Percentiles rank a stretch among this genome's conserved stretches.
phyloP scores from a whole-genome alignment of 1,140 invertebrate species.

The Drosophila truncata region DNA sequence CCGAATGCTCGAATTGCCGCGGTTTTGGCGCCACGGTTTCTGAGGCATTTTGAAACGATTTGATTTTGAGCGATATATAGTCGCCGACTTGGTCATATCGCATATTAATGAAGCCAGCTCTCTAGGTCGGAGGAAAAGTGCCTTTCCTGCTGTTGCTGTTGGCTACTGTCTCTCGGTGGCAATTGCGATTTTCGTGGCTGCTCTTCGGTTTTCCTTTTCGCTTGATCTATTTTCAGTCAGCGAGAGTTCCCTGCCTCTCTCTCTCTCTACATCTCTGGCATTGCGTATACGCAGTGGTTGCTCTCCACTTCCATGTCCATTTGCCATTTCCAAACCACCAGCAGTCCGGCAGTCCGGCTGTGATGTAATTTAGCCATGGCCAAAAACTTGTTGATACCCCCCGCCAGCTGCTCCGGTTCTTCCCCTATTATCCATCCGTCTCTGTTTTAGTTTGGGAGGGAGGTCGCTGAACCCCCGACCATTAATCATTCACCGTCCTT shows the following conservation, averaged over 20 bases:
- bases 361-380: constrained; percentile 52
- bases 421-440: not conserved
- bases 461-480: constrained; percentile 23
- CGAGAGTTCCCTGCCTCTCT: constrained; percentile 6
- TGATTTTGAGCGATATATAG: constrained; percentile 34
- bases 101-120: constrained; percentile 49
- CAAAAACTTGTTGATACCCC: constrained; percentile 30
- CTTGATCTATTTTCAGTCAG: constrained; percentile 76
- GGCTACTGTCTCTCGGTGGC: constrained; percentile 18
- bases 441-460: not conserved
- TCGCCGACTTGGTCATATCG: constrained; percentile 20
- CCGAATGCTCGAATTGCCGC: constrained; percentile 11
- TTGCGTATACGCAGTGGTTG: constrained; percentile 66
- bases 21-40: constrained; percentile 49
- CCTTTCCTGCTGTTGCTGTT: constrained; percentile 15
- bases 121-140: constrained; percentile 56
- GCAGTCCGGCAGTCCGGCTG: constrained; percentile 18
- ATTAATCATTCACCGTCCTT: constrained; percentile 32
- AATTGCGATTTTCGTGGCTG: constrained; percentile 50
- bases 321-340: constrained; percentile 34
- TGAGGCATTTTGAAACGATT: constrained; percentile 59
- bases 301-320: constrained; percentile 50
- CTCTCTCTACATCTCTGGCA: constrained; percentile 4
- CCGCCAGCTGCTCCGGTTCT: constrained; percentile 4
- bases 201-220: constrained; percentile 64